A percentile compares a stretch with the other conserved stretches of the same genome.
Conservation (phyloP, 23 tunicate species). For the Diplosoma virens region DNA sequence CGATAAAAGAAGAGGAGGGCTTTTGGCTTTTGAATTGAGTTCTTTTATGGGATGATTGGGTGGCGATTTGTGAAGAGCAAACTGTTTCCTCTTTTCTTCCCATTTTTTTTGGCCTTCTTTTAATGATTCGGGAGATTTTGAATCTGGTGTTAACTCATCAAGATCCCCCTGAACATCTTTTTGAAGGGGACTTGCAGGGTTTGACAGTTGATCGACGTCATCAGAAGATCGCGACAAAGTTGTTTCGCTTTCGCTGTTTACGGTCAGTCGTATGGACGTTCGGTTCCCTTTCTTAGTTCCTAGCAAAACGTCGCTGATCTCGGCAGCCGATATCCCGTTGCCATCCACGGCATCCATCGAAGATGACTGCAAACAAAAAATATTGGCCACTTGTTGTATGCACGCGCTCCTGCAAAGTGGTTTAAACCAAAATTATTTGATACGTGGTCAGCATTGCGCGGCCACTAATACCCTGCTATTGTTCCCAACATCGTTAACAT, state of each 20-base stretch:
- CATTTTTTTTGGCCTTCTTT: neutral
- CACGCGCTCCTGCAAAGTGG: no score
- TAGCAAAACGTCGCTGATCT: conserved; percentile 3
- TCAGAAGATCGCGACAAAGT: conserved; percentile 46
- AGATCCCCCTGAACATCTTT: no score
- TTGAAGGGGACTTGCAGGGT: conserved; percentile 1
- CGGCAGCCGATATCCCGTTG: neutral
- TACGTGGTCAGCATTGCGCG: no score
- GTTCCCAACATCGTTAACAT: no score
- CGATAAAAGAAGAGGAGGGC: conserved; percentile 4
- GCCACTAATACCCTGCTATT: no score
- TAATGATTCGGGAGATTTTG: neutral
- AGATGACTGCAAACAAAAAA: neutral
- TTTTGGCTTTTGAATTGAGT: neutral
- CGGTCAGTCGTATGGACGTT: conserved; percentile 37
- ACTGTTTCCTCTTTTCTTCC: conserved; percentile 21
- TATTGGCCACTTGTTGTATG: no score
- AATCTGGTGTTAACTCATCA: neutral
- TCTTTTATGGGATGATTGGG: neutral
- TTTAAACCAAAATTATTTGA: no score
- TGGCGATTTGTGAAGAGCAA: neutral
- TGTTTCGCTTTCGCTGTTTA: conserved; percentile 31
- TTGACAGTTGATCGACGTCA: conserved; percentile 7
- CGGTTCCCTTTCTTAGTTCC: neutral
- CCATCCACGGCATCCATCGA: neutral